phyloP scores from a whole-genome alignment of 2,888 invertebrate species.

The Cheilosia pagana region DNA sequence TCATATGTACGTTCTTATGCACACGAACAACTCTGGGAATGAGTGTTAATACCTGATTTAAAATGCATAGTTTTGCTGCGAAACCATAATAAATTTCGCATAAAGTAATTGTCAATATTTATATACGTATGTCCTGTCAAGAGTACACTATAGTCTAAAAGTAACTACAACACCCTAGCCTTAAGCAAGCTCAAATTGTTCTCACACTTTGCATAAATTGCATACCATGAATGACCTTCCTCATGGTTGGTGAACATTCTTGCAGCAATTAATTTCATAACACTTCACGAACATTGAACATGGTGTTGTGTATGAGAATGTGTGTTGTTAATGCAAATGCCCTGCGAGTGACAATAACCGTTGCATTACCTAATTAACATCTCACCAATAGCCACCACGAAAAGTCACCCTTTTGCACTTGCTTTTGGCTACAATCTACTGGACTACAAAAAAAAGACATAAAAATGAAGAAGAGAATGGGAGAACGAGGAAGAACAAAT shows the following conservation, averaged over 20 bases:
- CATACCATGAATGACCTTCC: neutral
- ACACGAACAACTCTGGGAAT: too few species aligned
- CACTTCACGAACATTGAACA: slow-evolving; percentile 11
- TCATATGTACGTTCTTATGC: too few species aligned
- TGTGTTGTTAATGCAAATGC: slow-evolving; percentile 28
- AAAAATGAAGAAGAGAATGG: slow-evolving; percentile 9
- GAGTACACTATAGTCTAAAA: too few species aligned
- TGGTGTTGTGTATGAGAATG: neutral
- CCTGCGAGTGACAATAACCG: slow-evolving; percentile 34
- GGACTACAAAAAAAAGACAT: neutral
- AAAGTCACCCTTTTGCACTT: slow-evolving; percentile 46
- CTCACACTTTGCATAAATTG: slow-evolving; percentile 36
- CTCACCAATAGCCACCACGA: slow-evolving; percentile 47
- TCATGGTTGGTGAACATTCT: slow-evolving; percentile 36
- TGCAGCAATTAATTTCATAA: slow-evolving; percentile 58
- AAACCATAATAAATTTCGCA: too few species aligned
- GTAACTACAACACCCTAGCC: neutral
- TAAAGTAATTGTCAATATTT: too few species aligned
- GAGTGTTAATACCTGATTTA: too few species aligned
- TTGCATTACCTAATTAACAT: slow-evolving; percentile 60
- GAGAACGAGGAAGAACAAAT: slow-evolving; percentile 21
- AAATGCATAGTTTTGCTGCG: too few species aligned
- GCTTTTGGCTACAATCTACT: slow-evolving; percentile 1
- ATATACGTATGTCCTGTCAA: too few species aligned
- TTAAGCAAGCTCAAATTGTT: slow-evolving; percentile 22